Evolutionary conservation across 1,140 invertebrate genomes (phyloP).

Genomic region (Drosophila azteca): DNA sequence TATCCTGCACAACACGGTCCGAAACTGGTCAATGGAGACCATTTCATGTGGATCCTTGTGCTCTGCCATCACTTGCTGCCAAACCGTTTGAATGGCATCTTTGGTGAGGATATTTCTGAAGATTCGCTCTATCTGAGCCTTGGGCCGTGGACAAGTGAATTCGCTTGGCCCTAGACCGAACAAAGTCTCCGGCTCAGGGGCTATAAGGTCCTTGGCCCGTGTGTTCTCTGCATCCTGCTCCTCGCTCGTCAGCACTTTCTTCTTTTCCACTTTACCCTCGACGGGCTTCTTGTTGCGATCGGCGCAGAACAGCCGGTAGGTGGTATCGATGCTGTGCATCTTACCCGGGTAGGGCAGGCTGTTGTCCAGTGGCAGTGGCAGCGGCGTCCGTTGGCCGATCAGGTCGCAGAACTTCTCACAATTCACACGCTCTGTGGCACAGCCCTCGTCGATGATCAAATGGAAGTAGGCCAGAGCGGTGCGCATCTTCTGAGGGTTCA

Average conservation of each 20-base stretch:
- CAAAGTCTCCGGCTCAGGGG: slow-evolving; percentile 32
- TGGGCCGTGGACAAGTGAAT: slow-evolving; percentile 42
- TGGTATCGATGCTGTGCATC: slow-evolving; percentile 58
- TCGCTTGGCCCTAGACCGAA: slow-evolving; percentile 58
- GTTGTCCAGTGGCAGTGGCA: slow-evolving; percentile 34
- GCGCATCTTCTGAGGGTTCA: slow-evolving; percentile 53
- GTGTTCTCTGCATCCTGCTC: slow-evolving; percentile 40
- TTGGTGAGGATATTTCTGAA: slow-evolving; percentile 47
- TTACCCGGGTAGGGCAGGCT: slow-evolving; percentile 37
- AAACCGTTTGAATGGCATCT: slow-evolving; percentile 46
- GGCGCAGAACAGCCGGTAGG: slow-evolving; percentile 60
- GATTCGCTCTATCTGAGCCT: slow-evolving; percentile 52
- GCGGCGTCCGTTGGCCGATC: slow-evolving; percentile 46
- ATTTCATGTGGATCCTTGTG: too few relatives aligned
- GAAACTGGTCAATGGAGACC: too few relatives aligned
- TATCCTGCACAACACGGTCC: too few relatives aligned
- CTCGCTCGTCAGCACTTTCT: neutral
- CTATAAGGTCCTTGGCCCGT: slow-evolving; percentile 48
- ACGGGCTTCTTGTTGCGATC: slow-evolving; percentile 49
- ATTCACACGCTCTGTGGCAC: slow-evolving; percentile 52
- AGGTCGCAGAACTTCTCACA: slow-evolving; percentile 55
- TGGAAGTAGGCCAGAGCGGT: slow-evolving; percentile 39
- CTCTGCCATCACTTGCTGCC: slow-evolving; percentile 34
- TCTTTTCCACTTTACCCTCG: neutral
- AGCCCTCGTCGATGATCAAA: slow-evolving; percentile 51